Evolutionary conservation across 2,888 invertebrate genomes (phyloP).

Genomic region (Lochmaea capreae): DNA sequence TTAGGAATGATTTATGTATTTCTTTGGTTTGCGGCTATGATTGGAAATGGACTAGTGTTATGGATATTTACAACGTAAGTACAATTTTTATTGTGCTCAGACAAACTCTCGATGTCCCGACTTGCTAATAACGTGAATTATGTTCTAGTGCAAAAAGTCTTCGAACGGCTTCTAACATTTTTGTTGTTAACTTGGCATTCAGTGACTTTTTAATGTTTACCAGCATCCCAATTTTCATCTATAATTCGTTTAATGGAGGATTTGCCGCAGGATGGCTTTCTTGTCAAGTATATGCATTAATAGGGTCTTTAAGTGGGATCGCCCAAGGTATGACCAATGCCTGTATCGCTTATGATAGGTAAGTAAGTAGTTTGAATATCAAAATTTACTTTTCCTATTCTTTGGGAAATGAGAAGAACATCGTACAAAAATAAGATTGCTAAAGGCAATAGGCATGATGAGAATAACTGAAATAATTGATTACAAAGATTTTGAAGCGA

Average conservation of each 20-base stretch:
- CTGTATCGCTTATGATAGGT: conserved; percentile 88
- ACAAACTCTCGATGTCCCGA: too few relatives aligned
- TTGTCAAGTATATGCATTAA: conserved; percentile 81
- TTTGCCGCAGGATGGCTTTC: conserved; percentile 80
- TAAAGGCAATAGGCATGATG: too few relatives aligned
- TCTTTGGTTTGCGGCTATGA: conserved; percentile 73
- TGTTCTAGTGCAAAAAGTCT: conserved; percentile 75
- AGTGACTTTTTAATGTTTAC: conserved; percentile 90
- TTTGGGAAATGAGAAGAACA: too few relatives aligned
- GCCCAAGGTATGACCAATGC: conserved; percentile 85
- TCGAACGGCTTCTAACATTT: conserved; percentile 84
- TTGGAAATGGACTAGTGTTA: conserved; percentile 88
- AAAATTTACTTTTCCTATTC: too few relatives aligned
- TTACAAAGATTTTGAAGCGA: too few relatives aligned
- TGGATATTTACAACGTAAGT: conserved; percentile 84
- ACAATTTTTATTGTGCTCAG: neutral
- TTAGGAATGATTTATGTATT: conserved; percentile 83
- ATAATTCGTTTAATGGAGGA: conserved; percentile 83
- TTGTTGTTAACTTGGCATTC: conserved; percentile 84
- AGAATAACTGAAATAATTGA: too few relatives aligned
- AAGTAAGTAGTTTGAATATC: conserved; percentile 27
- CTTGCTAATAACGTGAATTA: neutral
- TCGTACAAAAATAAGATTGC: too few relatives aligned
- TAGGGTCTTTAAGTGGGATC: conserved; percentile 86
- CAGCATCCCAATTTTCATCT: conserved; percentile 87